A percentile compares a stretch with the other conserved stretches of the same genome.
Conservation (phyloP, 2,113 vertebrate genomes). For the Tetrax tetrax region DNA sequence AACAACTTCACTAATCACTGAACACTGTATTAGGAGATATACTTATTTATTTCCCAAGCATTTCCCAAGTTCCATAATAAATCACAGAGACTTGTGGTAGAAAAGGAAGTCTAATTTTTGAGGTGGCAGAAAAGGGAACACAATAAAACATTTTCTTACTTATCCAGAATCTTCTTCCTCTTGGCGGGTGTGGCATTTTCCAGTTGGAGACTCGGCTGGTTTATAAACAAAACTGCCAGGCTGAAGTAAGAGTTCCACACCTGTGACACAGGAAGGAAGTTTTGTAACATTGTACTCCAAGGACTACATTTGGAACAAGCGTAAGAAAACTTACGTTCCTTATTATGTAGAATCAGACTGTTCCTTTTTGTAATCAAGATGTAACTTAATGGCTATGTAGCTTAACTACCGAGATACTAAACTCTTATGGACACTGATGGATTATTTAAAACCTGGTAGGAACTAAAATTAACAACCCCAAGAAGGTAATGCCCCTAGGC, state of each 20-base stretch:
- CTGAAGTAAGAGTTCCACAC: constrained; percentile 99
- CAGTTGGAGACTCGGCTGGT: constrained; percentile 95
- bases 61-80: not conserved
- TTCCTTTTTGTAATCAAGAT: not conserved
- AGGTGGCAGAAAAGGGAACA: not conserved
- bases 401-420: not conserved
- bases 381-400: not conserved
- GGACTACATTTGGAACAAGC: not conserved
- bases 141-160: constrained; percentile 80
- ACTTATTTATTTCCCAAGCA: not conserved
- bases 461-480: not conserved
- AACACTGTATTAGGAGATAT: not conserved
- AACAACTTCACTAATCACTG: not conserved
- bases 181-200: constrained; percentile 89
- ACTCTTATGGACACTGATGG: not conserved
- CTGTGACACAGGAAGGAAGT: constrained; percentile 71
- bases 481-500: not conserved
- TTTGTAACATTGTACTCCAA: not conserved
- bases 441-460: not conserved
- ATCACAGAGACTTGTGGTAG: not conserved
- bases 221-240: constrained; percentile 95
- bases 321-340: not conserved
- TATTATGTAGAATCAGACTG: not conserved
- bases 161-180: constrained; percentile 94
- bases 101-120: not conserved